Evolutionary conservation across 2,888 invertebrate genomes (phyloP).

Genomic region (Eugnorisma glareosa): DNA sequence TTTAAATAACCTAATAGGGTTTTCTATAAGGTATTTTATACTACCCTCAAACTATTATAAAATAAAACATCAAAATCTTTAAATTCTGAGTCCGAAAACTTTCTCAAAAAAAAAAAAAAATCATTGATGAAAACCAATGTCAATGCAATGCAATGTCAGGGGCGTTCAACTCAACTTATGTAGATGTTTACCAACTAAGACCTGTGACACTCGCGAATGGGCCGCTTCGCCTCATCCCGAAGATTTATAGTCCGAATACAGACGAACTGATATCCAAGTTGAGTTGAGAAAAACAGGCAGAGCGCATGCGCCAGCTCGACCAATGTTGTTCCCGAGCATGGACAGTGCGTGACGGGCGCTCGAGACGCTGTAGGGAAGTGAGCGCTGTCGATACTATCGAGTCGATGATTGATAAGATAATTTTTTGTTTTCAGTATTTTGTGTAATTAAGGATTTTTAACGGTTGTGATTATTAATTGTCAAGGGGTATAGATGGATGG

Average conservation of each 20-base stretch:
- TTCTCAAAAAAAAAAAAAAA: background rate
- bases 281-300: slow-evolving; percentile 82
- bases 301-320: slow-evolving; percentile 82
- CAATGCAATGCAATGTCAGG: slow-evolving; percentile 6
- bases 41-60: background rate
- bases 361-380: slow-evolving; percentile 70
- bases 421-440: background rate
- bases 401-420: slow-evolving; percentile 51
- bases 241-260: slow-evolving; percentile 80
- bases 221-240: slow-evolving; percentile 63
- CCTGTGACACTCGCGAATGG: slow-evolving; percentile 72
- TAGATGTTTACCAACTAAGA: slow-evolving; percentile 74
- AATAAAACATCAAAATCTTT: background rate
- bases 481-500: background rate
- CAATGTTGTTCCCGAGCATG: slow-evolving; percentile 77
- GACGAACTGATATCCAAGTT: slow-evolving; percentile 80
- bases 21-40: background rate
- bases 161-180: slow-evolving; percentile 61
- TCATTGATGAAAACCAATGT: slow-evolving; percentile 15
- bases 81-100: background rate
- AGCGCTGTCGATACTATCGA: slow-evolving; percentile 58
- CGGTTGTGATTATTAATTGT: too few species aligned
- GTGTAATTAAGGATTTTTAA: background rate
- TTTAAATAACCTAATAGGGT: background rate
- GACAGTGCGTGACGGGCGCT: slow-evolving; percentile 74